A percentile compares a stretch with the other conserved stretches of the same genome.
Conservation (phyloP, 2,888 invertebrate species). For the Tromatobia lineatoria region DNA sequence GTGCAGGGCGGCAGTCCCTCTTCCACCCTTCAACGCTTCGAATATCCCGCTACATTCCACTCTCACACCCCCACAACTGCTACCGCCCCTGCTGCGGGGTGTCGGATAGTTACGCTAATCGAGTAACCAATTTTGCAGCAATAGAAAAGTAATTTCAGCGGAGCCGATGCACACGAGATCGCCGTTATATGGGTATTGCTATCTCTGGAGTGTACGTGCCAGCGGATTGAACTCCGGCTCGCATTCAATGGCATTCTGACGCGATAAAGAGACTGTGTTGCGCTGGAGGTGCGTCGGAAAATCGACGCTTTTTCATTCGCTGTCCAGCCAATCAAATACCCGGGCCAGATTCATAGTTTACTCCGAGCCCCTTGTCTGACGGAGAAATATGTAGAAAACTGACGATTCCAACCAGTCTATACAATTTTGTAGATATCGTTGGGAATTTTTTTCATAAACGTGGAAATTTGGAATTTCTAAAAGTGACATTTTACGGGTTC, state of each 20-base stretch:
- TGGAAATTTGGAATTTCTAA: neutral
- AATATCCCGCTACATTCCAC: slow-evolving; percentile 39
- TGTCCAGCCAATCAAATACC: neutral
- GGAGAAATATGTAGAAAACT: neutral
- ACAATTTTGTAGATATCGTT: neutral
- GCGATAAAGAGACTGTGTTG: slow-evolving; percentile 35
- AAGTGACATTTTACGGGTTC: too few species aligned
- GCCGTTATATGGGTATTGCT: slow-evolving; percentile 37
- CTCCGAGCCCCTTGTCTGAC: neutral
- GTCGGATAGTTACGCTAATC: slow-evolving; percentile 82
- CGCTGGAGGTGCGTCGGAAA: slow-evolving; percentile 1
- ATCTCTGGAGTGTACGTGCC: slow-evolving; percentile 55
- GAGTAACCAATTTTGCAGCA: slow-evolving; percentile 82
- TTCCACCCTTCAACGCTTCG: slow-evolving; percentile 39
- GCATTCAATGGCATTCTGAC: slow-evolving; percentile 38
- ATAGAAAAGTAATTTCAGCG: slow-evolving; percentile 78
- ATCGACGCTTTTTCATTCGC: slow-evolving; percentile 32
- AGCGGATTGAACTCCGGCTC: slow-evolving; percentile 53
- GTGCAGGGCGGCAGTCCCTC: slow-evolving; percentile 46
- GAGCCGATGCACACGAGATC: neutral
- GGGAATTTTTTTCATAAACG: neutral
- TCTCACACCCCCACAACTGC: slow-evolving; percentile 40
- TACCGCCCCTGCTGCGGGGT: slow-evolving; percentile 67
- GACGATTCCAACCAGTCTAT: neutral
- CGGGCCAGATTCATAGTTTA: slow-evolving; percentile 7